Evolutionary conservation across 2,797 vertebrate species (phyloP).

Genomic region (Anabacerthia variegaticeps): DNA sequence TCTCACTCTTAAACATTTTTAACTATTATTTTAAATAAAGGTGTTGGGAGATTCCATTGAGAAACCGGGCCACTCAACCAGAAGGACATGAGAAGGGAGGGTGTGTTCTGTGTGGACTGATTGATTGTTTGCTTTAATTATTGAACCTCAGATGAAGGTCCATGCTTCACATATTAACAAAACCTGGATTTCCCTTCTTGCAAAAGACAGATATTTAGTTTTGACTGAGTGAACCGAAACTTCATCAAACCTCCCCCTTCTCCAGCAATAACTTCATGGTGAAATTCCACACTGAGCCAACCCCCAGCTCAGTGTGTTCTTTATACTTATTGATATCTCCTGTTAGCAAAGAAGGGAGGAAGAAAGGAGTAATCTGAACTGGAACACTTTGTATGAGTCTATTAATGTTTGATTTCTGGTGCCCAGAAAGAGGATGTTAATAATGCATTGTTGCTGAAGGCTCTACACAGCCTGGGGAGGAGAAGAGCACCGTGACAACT

Average conservation of each 20-base stretch:
- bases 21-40: background rate
- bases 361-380: background rate
- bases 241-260: background rate
- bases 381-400: background rate
- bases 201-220: background rate
- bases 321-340: background rate
- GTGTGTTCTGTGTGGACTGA: fast-evolving
- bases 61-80: background rate
- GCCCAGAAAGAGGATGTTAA: slow-evolving; percentile 21
- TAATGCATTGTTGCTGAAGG: slow-evolving; percentile 37
- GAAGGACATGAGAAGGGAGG: fast-evolving
- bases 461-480: background rate
- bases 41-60: background rate
- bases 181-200: background rate
- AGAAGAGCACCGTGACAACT: background rate
- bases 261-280: fast-evolving
- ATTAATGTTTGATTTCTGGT: slow-evolving; percentile 52
- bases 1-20: background rate
- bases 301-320: background rate
- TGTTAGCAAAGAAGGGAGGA: background rate
- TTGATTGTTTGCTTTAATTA: background rate
- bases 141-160: background rate
- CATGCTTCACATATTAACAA: background rate
- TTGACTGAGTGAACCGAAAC: background rate
- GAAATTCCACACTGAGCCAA: background rate